These are phyloP conservation scores for Chrysolina americana DNA, from an alignment of 2,888 invertebrate genomes.

Conservation along the genomic window DNA sequence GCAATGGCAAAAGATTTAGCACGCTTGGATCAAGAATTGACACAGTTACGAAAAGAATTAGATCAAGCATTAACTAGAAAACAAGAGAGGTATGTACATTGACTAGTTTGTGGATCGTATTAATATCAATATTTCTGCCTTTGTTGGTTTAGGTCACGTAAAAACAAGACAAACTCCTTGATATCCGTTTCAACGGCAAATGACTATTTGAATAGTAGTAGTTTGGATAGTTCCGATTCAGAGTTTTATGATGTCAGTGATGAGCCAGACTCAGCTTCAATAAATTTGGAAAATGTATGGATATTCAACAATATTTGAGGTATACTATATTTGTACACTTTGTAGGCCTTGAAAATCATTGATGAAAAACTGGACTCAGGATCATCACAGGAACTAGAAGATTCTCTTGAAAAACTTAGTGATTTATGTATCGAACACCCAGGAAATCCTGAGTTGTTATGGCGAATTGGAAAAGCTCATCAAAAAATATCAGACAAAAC, in stretches of 20 bases:
- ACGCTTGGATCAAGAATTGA: constrained; percentile 63
- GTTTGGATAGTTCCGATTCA: constrained; percentile 66
- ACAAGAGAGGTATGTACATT: constrained; percentile 48
- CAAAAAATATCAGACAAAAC: constrained; percentile 58
- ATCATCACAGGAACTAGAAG: constrained; percentile 53
- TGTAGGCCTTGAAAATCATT: constrained; percentile 59
- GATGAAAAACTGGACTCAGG: constrained; percentile 61
- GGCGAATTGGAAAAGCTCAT: constrained; percentile 66
- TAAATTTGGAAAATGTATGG: constrained; percentile 51
- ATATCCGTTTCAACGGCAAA: constrained; percentile 55
- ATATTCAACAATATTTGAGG: neutral
- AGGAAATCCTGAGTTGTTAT: constrained; percentile 62
- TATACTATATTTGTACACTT: constrained; percentile 18
- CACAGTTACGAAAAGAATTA: constrained; percentile 61
- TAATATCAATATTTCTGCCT: neutral
- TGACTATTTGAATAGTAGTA: constrained; percentile 63
- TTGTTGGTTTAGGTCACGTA: constrained; percentile 33
- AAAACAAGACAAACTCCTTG: constrained; percentile 46
- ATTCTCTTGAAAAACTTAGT: constrained; percentile 57
- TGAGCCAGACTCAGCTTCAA: constrained; percentile 51
- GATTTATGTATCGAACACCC: constrained; percentile 62
- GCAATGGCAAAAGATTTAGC: constrained; percentile 64
- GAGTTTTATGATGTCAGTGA: constrained; percentile 68
- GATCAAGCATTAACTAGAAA: constrained; percentile 58
- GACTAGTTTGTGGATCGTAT: neutral